Evolutionary conservation across 2,797 vertebrate species (phyloP).

Genomic region (Leptodactylus fallax): DNA sequence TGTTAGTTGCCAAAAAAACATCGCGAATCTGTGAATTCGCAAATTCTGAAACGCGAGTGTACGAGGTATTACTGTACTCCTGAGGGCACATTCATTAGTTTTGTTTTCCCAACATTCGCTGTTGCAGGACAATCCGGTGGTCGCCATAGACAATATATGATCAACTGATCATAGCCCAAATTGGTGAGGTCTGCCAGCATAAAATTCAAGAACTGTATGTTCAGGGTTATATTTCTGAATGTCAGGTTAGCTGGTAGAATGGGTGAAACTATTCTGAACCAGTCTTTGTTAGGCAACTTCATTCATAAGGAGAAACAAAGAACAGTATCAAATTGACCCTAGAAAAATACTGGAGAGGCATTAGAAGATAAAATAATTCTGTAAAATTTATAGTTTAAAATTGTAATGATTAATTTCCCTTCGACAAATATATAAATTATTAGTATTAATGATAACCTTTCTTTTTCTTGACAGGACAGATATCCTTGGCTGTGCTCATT

Average conservation of each 20-base stretch:
- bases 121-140: not conserved
- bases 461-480: slow-evolving; percentile 81
- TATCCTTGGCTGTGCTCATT: slow-evolving; percentile 87
- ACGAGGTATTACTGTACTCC: no score
- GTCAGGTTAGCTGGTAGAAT: not conserved
- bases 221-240: not conserved
- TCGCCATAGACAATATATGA: not conserved
- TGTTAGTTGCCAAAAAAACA: no score
- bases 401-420: not conserved
- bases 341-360: no score
- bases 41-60: no score
- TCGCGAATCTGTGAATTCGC: no score
- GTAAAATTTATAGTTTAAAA: no score
- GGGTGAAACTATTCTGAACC: not conserved
- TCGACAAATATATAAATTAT: not conserved
- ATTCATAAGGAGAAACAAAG: no score
- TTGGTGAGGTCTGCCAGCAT: not conserved
- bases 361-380: no score
- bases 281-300: no score
- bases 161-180: not conserved
- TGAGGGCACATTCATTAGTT: no score
- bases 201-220: not conserved
- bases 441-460: slow-evolving; percentile 29
- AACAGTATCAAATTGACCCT: no score
- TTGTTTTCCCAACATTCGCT: not conserved